Conservation (phyloP, 2,888 invertebrate species). For the Nomada ferruginata region DNA sequence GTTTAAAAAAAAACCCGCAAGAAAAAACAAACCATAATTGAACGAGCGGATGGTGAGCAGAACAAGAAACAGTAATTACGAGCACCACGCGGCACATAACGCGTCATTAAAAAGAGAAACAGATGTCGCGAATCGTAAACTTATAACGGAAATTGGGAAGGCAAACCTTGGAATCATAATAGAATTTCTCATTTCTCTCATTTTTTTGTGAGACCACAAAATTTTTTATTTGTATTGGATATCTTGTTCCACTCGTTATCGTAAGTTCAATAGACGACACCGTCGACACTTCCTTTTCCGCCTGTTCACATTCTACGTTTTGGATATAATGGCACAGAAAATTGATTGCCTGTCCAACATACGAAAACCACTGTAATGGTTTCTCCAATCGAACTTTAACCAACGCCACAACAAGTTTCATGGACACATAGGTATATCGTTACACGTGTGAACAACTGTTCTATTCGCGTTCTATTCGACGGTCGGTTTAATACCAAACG, state of each 20-base stretch:
- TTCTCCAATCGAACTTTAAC: not conserved
- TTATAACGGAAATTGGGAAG: not conserved
- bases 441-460: too few species aligned
- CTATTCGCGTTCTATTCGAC: too few species aligned
- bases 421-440: not conserved
- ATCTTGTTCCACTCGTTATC: slow-evolving; percentile 33
- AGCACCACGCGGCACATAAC: not conserved
- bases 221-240: slow-evolving; percentile 24
- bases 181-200: not conserved
- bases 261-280: slow-evolving; percentile 11
- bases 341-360: not conserved
- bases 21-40: not conserved
- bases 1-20: too few species aligned
- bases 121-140: not conserved
- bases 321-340: slow-evolving; percentile 18
- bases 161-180: not conserved
- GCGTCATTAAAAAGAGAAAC: not conserved
- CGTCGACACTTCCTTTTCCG: not conserved
- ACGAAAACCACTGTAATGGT: not conserved
- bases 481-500: too few species aligned
- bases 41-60: not conserved
- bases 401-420: slow-evolving; percentile 20
- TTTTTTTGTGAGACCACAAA: not conserved
- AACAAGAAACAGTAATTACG: not conserved
- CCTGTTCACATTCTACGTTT: slow-evolving; percentile 27